Evolutionary conservation across 1,140 invertebrate species (phyloP).

Genomic region (Ctenoplectra terminalis): DNA sequence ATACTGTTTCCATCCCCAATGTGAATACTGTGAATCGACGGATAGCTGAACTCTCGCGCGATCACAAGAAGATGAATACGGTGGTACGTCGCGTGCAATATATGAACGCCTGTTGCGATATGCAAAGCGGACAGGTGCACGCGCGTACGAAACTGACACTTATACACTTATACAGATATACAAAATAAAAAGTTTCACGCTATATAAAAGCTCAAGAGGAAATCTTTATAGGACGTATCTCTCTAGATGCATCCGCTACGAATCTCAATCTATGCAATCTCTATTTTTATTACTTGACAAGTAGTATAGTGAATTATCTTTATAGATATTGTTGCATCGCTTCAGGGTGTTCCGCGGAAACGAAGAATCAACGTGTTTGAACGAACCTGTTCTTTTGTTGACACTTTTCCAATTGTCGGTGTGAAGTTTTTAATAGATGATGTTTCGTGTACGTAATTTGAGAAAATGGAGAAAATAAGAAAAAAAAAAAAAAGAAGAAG

Average conservation of each 20-base stretch:
- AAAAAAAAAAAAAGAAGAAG: neutral
- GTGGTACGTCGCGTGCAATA: slow-evolving; percentile 2
- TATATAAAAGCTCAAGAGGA: slow-evolving; percentile 62
- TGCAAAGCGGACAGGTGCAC: slow-evolving; percentile 8
- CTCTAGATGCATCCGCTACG: slow-evolving; percentile 80
- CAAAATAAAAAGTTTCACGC: slow-evolving; percentile 55
- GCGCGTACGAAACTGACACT: slow-evolving; percentile 27
- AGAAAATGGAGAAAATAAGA: neutral
- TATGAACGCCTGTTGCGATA: slow-evolving; percentile 1
- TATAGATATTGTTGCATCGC: slow-evolving; percentile 54
- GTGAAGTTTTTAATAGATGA: neutral
- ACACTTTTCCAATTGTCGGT: neutral
- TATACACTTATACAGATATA: slow-evolving; percentile 51
- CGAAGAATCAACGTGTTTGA: neutral
- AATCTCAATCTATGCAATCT: slow-evolving; percentile 82
- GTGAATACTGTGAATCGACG: slow-evolving; percentile 1
- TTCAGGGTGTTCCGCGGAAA: slow-evolving; percentile 46
- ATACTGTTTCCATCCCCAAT: slow-evolving; percentile 10
- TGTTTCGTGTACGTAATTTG: neutral
- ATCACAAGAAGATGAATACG: slow-evolving; percentile 8
- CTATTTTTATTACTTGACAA: slow-evolving; percentile 83
- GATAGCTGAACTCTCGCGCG: slow-evolving; percentile 13
- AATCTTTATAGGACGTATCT: slow-evolving; percentile 73
- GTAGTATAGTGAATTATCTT: slow-evolving; percentile 70
- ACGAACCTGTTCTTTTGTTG: slow-evolving; percentile 4